phyloP scores from a whole-genome alignment of 1,140 invertebrate species.

The Metopolophium dirhodum region DNA sequence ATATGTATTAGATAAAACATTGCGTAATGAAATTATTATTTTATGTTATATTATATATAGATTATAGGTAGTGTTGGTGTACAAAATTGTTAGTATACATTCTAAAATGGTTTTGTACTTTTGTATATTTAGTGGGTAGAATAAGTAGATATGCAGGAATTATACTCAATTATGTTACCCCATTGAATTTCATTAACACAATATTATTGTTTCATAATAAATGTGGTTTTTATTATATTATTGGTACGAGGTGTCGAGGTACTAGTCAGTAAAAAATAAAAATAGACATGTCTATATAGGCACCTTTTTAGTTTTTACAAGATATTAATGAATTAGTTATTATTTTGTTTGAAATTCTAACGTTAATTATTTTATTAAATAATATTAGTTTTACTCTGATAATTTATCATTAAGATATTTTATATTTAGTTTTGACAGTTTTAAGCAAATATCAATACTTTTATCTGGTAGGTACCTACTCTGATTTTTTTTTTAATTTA shows the following conservation, averaged over 20 bases:
- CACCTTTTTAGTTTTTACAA: not conserved
- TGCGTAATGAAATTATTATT: not conserved
- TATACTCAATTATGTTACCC: not conserved
- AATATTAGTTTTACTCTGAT: not conserved
- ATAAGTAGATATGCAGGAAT: not conserved
- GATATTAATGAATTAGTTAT: not conserved
- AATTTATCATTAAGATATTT: not conserved
- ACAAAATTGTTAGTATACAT: not conserved
- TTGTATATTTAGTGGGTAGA: not conserved
- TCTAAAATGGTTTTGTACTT: not conserved
- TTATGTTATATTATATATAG: not conserved
- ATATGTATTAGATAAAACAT: not conserved
- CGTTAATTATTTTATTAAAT: not conserved
- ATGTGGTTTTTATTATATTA: not conserved
- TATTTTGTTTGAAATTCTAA: not conserved
- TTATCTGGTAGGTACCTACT: not conserved
- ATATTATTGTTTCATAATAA: not conserved
- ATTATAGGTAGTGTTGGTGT: no score
- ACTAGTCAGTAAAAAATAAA: not conserved
- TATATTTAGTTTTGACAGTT: not conserved
- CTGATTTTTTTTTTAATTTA: not conserved
- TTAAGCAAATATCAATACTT: not conserved
- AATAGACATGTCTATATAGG: not conserved
- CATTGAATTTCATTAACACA: not conserved
- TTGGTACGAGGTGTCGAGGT: no score